Base-by-base conservation (phyloP, 2,113 vertebrate species). In the Cichladusa arquata region DNA sequence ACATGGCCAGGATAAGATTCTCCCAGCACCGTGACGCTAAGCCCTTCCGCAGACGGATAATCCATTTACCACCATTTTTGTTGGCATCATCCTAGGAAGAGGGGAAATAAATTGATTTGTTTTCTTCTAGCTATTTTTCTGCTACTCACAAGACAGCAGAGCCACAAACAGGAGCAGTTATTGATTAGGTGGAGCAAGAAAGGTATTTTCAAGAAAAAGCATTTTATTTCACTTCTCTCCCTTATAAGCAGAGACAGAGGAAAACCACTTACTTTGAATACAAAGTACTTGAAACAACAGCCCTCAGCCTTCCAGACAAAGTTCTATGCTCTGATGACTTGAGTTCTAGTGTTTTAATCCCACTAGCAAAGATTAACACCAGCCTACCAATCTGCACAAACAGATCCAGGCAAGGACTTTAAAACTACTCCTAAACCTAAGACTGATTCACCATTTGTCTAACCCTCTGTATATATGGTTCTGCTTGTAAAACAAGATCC, bases 1-100 rank as follows among this genome's bases (percentile, higher is more conserved):
- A 18, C 98, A 98, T 98, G 40, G 98, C 98, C 91, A 98, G 95
- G 85, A 98, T 98, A 34, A 98, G 98, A 72, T 98, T 98, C 95
- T 98, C 98, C 98, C 98, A 98, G 95, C 98, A 98, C 14, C 98
- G 98, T 24, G 98, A 98, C 0, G 98, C 98, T 87, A 98, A 97
- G 88, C 98, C 98, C 95, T 98, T 98, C 58, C 98, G 98, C 48
- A 98, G 97, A 40, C 98, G 98, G 91, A 98, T 98, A 87, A 98
- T 98, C 98, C 98, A 98, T 95, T 98, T 98, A 93, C 98, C 98
- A 29, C 98, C 98, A 66, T 98, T 98, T 97, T 98, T 98, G 97
- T 98, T 98, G 93, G 98, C 98, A 93, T 98, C 98, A n/a, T 98
- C 98, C 98, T 98, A 93, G 31, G 67, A 84, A 95, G 80, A 96